Evolutionary conservation across 2,888 invertebrate species (phyloP), one percentile per base, ranked within the genome.

Genomic region (Chalcosyrphus nemorum): DNA sequence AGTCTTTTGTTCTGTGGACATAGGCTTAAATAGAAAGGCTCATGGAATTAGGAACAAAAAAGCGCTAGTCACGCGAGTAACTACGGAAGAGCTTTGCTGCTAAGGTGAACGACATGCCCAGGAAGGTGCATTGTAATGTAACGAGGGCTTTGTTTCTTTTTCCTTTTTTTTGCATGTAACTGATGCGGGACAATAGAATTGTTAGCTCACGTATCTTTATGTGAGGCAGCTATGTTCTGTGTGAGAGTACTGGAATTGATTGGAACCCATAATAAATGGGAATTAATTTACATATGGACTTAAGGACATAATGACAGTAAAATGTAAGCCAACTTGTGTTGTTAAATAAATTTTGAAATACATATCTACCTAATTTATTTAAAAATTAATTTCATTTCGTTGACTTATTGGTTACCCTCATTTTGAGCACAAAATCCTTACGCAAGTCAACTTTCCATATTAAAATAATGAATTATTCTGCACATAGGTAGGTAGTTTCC

Each of bases 31-130:
- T 15, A 21, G 21, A 45, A 61, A 41, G 5, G 17, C 43, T 56
- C 56, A 29, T 29, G 41, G 47, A 65, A 54, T 77, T 35, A 43
- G 41, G 38, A 24, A 13, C 63, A 47, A n/a, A 19, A 57, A 65
- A 32, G n/a, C 35, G 52, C 15, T 54, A 74, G 74, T 66, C 80
- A 80, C 72, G 80, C 74, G 43, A 66, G 19, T 57, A 32, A 61
- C 54, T 70, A 17, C 54, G 35, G 38, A 63, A 50, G 50, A 38
- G 54, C 24, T 27, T 15, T 15, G 32, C 32, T 19, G 19, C 50
- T 41, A 45, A 52, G 72, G 65, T 80, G 80, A 74, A 66, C 52
- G 57, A 57, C 52, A 38, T 54, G 32, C 0, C 13, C 54, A 68
- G 68, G 32, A 24, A 21, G 27, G 27, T 61, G 43, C 27, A 59